These are phyloP conservation scores for Ceraclea dissimilis DNA, from an alignment of 2,888 invertebrate species.

Conservation along the genomic window DNA sequence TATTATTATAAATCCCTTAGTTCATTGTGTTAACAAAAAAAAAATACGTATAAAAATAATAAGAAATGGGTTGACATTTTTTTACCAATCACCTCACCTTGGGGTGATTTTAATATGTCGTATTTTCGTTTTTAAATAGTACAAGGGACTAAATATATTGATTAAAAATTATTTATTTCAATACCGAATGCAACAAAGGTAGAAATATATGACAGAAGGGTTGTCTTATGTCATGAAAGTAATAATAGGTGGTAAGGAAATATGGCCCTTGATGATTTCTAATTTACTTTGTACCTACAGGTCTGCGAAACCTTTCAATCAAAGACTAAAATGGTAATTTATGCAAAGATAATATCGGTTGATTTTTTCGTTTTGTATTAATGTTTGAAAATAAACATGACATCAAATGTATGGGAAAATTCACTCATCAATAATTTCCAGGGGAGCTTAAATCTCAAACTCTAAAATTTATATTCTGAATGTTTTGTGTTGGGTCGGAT, in stretches of 20 bases:
- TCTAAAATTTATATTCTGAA: too few relatives aligned
- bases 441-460: not conserved
- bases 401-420: constrained; percentile 16
- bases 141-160: constrained; percentile 18
- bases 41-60: constrained; percentile 6
- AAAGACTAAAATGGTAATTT: constrained; percentile 9
- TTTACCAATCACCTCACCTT: constrained; percentile 15
- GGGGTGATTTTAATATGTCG: constrained; percentile 4
- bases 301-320: constrained; percentile 8
- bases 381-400: constrained; percentile 6
- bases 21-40: constrained; percentile 13
- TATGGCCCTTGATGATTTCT: constrained; percentile 14
- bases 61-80: constrained; percentile 25
- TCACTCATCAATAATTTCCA: constrained; percentile 7
- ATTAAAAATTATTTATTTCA: constrained; percentile 12
- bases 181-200: constrained; percentile 12
- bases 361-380: not conserved
- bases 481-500: too few relatives aligned
- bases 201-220: not conserved
- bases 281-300: constrained; percentile 19
- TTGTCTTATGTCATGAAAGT: constrained; percentile 7
- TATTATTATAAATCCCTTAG: constrained; percentile 6
- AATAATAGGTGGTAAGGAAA: constrained; percentile 19
- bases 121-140: not conserved
- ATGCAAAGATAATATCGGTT: constrained; percentile 4